Evolutionary conservation across 2,888 invertebrate genomes (phyloP).

Genomic region (Tinea pellionella): DNA sequence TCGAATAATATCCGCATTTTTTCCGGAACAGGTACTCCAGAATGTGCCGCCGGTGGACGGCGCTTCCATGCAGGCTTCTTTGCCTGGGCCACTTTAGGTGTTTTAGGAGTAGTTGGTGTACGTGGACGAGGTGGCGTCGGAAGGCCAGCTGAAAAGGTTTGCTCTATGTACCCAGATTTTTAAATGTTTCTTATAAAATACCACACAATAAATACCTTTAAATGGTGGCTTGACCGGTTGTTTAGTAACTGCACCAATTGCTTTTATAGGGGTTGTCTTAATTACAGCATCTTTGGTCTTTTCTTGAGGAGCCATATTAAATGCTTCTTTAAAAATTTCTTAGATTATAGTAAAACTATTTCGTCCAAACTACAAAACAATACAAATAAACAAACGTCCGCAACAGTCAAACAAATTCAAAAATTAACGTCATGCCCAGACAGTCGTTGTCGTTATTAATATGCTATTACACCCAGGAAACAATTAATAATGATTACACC

Average conservation of each 20-base stretch:
- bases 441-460: neutral
- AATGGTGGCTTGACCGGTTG: neutral
- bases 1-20: slow-evolving; percentile 45
- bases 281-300: slow-evolving; percentile 30
- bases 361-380: neutral
- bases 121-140: neutral
- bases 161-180: neutral
- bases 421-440: neutral
- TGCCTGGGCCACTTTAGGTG: slow-evolving; percentile 17
- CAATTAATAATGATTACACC: no score
- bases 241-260: neutral
- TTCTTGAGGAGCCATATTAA: slow-evolving; percentile 45
- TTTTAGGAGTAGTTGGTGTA: neutral
- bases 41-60: slow-evolving; percentile 49
- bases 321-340: neutral
- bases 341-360: neutral
- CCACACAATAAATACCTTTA: neutral
- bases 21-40: slow-evolving; percentile 54
- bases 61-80: slow-evolving; percentile 41
- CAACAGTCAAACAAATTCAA: neutral
- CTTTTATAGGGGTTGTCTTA: neutral
- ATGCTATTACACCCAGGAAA: no score
- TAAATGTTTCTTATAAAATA: neutral
- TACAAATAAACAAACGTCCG: neutral
- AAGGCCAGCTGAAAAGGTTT: neutral